phyloP scores from a whole-genome alignment of 2,888 invertebrate genomes.

The Octonoba sinensis region DNA sequence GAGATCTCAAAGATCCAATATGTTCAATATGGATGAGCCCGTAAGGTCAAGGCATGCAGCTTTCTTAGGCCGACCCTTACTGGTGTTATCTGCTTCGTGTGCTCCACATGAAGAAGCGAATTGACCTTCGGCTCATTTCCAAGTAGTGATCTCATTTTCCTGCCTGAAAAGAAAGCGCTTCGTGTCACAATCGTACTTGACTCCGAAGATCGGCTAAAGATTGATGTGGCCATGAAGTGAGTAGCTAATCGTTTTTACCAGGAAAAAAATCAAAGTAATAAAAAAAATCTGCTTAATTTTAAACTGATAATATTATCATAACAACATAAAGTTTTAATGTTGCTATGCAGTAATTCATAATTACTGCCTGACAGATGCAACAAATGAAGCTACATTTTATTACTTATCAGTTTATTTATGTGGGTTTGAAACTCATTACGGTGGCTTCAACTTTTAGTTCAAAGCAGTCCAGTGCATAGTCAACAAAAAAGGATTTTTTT shows the following conservation, averaged over 20 bases:
- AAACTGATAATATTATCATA: no score
- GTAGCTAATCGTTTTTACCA: conserved; percentile 26
- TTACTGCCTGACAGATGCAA: no score
- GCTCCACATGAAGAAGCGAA: conserved; percentile 46
- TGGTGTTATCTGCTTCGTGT: conserved; percentile 5
- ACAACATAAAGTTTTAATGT: no score
- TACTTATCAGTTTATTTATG: no score
- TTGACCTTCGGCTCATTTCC: conserved; percentile 39
- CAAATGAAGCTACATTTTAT: no score
- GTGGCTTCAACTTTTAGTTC: no score
- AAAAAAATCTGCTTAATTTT: neutral
- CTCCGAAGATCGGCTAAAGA: conserved; percentile 33
- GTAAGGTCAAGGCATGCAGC: conserved; percentile 50
- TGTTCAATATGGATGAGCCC: conserved; percentile 57
- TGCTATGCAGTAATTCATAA: no score
- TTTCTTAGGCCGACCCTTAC: conserved; percentile 22
- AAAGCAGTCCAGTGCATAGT: no score
- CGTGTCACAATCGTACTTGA: conserved; percentile 53
- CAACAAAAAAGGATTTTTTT: no score
- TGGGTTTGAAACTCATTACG: no score
- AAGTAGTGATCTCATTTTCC: conserved; percentile 58
- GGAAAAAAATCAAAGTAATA: conserved; percentile 28
- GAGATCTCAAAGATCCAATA: conserved; percentile 27
- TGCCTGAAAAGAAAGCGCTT: conserved; percentile 20
- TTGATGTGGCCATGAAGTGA: conserved; percentile 54